Evolutionary conservation across 2,888 invertebrate genomes (phyloP).

Genomic region (Dascillus cervinus): DNA sequence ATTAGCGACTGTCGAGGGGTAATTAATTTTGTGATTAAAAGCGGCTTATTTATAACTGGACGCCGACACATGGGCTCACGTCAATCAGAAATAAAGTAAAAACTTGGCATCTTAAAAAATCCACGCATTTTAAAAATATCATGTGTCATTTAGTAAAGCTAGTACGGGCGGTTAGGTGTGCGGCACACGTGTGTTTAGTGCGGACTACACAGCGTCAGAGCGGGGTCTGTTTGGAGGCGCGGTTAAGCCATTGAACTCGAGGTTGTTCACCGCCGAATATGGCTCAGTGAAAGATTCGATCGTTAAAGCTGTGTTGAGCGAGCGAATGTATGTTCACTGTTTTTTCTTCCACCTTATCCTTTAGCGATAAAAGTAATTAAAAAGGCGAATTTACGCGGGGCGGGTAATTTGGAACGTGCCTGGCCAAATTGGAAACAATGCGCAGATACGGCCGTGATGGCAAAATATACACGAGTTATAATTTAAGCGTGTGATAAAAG

Average conservation of each 20-base stretch:
- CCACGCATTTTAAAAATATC: conserved; percentile 23
- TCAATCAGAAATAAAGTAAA: conserved; percentile 9
- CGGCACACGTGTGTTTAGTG: conserved; percentile 18
- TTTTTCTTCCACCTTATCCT: too few relatives aligned
- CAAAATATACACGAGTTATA: too few relatives aligned
- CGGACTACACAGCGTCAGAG: conserved; percentile 12
- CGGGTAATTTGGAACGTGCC: too few relatives aligned
- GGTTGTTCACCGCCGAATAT: conserved; percentile 43
- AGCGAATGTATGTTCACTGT: conserved; percentile 13
- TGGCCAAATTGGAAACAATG: too few relatives aligned
- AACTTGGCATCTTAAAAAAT: conserved; percentile 11
- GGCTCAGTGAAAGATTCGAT: conserved; percentile 27
- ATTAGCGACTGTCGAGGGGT: too few relatives aligned
- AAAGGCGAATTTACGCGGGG: too few relatives aligned
- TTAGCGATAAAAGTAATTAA: too few relatives aligned
- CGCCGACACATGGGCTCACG: conserved; percentile 8
- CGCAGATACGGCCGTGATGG: too few relatives aligned
- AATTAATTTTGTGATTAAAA: background rate
- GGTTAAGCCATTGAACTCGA: conserved; percentile 40
- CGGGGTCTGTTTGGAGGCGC: conserved; percentile 34
- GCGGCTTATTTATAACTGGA: conserved; percentile 3
- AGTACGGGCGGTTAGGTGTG: conserved; percentile 8
- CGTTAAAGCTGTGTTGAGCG: conserved; percentile 14
- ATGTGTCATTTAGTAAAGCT: conserved; percentile 18
- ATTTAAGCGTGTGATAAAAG: too few relatives aligned